Evolutionary conservation across 2,888 invertebrate species (phyloP), one percentile per base, ranked within the genome.

Genomic region (Ecliptopera silaceata): DNA sequence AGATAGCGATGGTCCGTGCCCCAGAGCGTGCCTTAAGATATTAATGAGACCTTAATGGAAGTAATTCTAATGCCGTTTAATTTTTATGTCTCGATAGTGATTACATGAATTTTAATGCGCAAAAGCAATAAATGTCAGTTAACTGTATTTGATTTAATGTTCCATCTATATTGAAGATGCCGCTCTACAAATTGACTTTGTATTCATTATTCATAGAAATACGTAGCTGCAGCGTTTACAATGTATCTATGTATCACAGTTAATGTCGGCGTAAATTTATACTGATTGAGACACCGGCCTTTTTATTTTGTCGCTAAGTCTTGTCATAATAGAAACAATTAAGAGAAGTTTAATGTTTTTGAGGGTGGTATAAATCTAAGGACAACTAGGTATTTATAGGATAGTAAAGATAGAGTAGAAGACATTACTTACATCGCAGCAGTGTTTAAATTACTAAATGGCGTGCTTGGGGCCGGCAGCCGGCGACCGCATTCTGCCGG

Each of bases 41-140:
- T 88, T 88, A 88, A 88, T 89, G 88, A 87, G 79, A 73, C 75
- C 78, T 70, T 87, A 87, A 88, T 85, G 84, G 82, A 84, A 84
- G 82, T 80, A 79, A 82, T 88, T 84, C 80, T 78, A 78, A 82
- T 82, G 74, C 74, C 77, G 74, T 80, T 83, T 81, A 81, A 80
- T 82, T 82, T 82, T 80, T 79, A 79, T 80, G 74, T 77, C 73
- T 70, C 71, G 79, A 79, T 78, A 76, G 79, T 75, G 76, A 80
- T 79, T 80, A 84, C 82, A 84, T 82, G 83, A 80, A 82, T 83
- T 83, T 84, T 84, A 86, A 86, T 85, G 77, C 78, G 80, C 82
- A 77, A 84, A 79, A 79, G 84, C 79, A 82, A 84, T 86, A 82
- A 84, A 84, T 68, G 75, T 77, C 79, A 68, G 75, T 76, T 74